Conservation (phyloP, 2,797 vertebrate genomes). For the Ibycter americanus region DNA sequence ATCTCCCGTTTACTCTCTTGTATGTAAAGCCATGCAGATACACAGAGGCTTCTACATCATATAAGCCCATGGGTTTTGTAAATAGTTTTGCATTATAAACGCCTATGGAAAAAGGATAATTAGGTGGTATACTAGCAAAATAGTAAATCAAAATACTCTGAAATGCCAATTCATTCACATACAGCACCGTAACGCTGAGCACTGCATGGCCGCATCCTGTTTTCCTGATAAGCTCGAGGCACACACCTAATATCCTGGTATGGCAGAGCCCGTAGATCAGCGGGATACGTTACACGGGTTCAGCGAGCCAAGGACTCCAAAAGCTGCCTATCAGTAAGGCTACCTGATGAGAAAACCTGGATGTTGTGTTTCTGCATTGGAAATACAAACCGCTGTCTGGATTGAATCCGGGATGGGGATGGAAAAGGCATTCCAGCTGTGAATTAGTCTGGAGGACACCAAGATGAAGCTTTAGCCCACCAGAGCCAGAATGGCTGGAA, state of each 20-base stretch:
- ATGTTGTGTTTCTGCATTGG: rapidly evolving
- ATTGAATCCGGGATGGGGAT: background rate
- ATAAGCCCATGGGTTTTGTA: background rate
- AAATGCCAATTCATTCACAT: background rate
- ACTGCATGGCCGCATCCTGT: background rate
- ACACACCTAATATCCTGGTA: background rate
- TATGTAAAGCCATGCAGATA: rapidly evolving
- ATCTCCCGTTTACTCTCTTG: background rate
- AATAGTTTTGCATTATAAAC: background rate
- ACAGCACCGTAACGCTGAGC: background rate
- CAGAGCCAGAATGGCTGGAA: background rate
- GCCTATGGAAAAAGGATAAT: background rate
- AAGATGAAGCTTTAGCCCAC: background rate
- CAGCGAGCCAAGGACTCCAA: background rate
- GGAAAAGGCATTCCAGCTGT: rapidly evolving
- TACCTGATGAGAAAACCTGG: background rate
- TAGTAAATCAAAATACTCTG: background rate
- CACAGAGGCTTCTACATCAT: background rate
- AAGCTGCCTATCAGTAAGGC: background rate
- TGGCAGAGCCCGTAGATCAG: background rate
- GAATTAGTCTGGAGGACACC: background rate
- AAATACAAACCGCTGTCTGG: background rate
- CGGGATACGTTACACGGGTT: rapidly evolving
- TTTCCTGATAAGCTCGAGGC: background rate
- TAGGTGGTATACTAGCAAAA: background rate